Base-by-base conservation (phyloP, 2,113 vertebrate genomes). In the Acanthisitta chloris region DNA sequence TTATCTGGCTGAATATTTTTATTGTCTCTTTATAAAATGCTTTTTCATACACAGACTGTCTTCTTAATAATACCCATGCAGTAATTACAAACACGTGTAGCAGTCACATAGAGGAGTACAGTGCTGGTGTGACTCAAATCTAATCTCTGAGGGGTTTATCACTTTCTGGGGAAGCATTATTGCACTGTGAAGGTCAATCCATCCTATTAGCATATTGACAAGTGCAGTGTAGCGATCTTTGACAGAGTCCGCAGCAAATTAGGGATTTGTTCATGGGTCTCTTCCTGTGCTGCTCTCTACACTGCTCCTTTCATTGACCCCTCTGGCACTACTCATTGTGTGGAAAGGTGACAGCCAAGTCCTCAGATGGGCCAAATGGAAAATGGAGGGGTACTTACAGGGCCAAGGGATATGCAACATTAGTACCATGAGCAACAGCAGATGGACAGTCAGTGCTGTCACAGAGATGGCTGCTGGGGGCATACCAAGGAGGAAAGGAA, bases 231-330 rank as follows among this genome's bases (percentile, higher is more conserved):
- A 91, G 40, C 26, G 31, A 25, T 34, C 34, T 65, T 69, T 2
- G 7, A 38, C 62, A 73, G 54, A 73, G 42, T 17, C 46, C 3
- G 0, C 29, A 49, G 36, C 20, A 72, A 57, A 24, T 31, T 24
- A 34, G 18, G 12, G 9, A 40, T 57, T 76, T 66, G n/a, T 57
- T 69, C 1, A 6, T 9, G 21, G 19, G 13, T 19, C 52, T 17
- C 33, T 82, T 31, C 14, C 1, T 8, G 24, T 0, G 0, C n/a
- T 20, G 2, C 33, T 90, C 17, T 26, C 9, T 19, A 5, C 23
- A 3, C 15, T 52, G 17, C 28, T 14, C 40, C 33, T 24, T 36
- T 45, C 19, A 5, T 8, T 19, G 48, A 40, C 20, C 48, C 80
- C 43, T 12, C 25, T 23, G 54, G 16, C 23, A 13, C 26, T 42